phyloP scores from a whole-genome alignment of 2,113 vertebrate genomes.

The Irena cyanogastra region DNA sequence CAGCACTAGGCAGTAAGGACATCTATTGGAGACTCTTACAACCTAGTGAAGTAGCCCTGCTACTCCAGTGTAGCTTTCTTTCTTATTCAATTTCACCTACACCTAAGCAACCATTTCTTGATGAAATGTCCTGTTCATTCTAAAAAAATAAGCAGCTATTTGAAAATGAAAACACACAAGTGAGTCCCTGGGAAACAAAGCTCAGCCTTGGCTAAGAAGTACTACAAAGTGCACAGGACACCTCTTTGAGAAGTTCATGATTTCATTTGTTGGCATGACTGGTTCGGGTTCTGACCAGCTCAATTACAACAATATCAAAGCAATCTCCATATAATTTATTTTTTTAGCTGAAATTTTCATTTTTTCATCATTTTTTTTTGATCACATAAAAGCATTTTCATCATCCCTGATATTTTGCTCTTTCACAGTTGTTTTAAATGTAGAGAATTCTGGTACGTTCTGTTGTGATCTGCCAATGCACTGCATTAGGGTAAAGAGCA shows the following conservation, averaged over 20 bases:
- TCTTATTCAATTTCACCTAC: neutral
- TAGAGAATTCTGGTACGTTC: neutral
- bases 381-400: neutral
- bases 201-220: neutral
- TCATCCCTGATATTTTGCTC: neutral
- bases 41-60: rapidly evolving
- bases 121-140: neutral
- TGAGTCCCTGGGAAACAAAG: neutral
- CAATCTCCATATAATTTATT: neutral
- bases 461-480: neutral
- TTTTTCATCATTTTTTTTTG: neutral
- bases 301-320: neutral
- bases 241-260: neutral
- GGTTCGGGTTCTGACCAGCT: neutral
- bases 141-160: neutral
- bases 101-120: neutral
- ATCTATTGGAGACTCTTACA: neutral
- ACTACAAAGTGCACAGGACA: neutral
- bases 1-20: neutral
- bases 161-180: neutral
- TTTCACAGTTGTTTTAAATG: neutral
- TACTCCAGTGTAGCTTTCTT: neutral
- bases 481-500: neutral
- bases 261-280: neutral
- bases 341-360: neutral